Percentiles rank a stretch among this genome's conserved stretches.
These are phyloP conservation scores for Drosophila merina DNA, from an alignment of 2,888 invertebrate species.

Conservation along the genomic window DNA sequence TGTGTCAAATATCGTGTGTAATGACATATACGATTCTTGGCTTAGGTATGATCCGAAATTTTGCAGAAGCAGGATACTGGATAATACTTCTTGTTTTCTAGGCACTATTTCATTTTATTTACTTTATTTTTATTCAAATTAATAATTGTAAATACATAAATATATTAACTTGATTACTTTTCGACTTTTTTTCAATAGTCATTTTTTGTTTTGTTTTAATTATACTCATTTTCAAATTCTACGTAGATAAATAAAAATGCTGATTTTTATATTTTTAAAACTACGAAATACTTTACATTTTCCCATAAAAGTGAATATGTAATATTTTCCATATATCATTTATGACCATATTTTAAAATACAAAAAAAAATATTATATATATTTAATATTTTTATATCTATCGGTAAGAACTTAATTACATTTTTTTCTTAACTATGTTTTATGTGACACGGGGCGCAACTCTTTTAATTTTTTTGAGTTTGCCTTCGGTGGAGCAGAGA, in stretches of 20 bases:
- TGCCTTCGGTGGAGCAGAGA: constrained; percentile 40
- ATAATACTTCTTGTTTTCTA: constrained; percentile 69
- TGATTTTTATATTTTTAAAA: constrained; percentile 74
- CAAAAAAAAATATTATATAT: background rate
- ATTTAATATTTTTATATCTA: background rate
- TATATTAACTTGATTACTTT: constrained; percentile 1
- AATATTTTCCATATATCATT: constrained; percentile 23
- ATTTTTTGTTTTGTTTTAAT: constrained; percentile 7
- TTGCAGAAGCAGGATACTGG: constrained; percentile 36
- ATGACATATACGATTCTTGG: constrained; percentile 7
- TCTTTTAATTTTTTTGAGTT: constrained; percentile 26
- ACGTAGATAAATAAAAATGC: constrained; percentile 60
- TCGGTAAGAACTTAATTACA: background rate
- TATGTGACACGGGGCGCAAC: background rate
- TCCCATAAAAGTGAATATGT: constrained; percentile 28
- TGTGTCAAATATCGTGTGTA: background rate
- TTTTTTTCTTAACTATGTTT: background rate
- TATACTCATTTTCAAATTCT: constrained; percentile 2
- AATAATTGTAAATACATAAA: background rate
- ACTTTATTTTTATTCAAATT: constrained; percentile 4
- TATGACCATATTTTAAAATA: too few species aligned
- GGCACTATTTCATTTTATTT: constrained; percentile 63
- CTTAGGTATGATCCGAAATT: constrained; percentile 7
- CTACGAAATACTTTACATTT: constrained; percentile 75
- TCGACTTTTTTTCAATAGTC: background rate